Evolutionary conservation across 2,888 invertebrate species (phyloP).

Genomic region (Acanthacorydalis orientalis): DNA sequence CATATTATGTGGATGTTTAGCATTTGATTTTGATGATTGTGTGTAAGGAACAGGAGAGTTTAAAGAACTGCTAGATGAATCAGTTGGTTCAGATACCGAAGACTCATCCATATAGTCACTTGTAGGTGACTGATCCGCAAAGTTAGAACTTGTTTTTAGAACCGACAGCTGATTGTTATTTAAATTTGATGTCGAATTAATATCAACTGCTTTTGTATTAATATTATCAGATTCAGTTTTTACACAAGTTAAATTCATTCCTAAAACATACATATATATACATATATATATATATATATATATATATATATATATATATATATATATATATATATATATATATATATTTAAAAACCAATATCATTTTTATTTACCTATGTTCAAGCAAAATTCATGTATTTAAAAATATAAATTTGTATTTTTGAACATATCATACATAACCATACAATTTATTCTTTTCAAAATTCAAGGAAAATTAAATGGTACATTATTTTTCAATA

Average conservation of each 20-base stretch:
- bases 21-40: slow-evolving; percentile 21
- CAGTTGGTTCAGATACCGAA: slow-evolving; percentile 27
- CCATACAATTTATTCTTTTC: too few relatives aligned
- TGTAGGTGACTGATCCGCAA: slow-evolving; percentile 30
- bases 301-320: too few relatives aligned
- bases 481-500: too few relatives aligned
- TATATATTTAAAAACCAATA: too few relatives aligned
- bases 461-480: too few relatives aligned
- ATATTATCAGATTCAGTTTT: slow-evolving; percentile 12
- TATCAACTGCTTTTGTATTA: slow-evolving; percentile 4
- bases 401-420: too few relatives aligned
- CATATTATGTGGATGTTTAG: slow-evolving; percentile 54
- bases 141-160: slow-evolving; percentile 5
- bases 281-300: too few relatives aligned
- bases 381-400: too few relatives aligned
- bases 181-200: slow-evolving; percentile 7
- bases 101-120: slow-evolving; percentile 38
- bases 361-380: too few relatives aligned
- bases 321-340: too few relatives aligned
- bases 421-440: too few relatives aligned
- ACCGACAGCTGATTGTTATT: not conserved
- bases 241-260: slow-evolving; percentile 23
- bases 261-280: slow-evolving; percentile 17
- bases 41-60: slow-evolving; percentile 23
- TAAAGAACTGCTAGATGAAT: slow-evolving; percentile 23